phyloP scores from a whole-genome alignment of 2,797 vertebrate species.

The Psittacula echo region DNA sequence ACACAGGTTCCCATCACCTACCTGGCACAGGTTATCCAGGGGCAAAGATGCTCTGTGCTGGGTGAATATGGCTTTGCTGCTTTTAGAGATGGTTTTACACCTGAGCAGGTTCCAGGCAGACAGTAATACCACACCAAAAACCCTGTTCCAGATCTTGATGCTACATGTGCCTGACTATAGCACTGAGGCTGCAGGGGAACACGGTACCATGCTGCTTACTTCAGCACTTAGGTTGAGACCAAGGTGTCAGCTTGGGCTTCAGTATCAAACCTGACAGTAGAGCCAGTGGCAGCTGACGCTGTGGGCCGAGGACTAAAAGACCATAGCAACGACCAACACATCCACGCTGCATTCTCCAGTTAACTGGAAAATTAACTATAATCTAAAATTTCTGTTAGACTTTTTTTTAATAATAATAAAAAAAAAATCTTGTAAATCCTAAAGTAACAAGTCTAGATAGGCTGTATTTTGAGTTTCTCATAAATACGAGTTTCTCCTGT shows the following conservation, averaged over 20 bases:
- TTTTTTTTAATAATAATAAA: not conserved
- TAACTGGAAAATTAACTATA: not conserved
- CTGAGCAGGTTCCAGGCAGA: not conserved
- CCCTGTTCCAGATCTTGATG: not conserved
- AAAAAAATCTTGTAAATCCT: not conserved
- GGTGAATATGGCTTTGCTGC: not conserved
- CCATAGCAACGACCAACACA: not conserved
- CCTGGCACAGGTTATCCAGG: not conserved
- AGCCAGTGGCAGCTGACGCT: not conserved
- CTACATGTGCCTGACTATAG: accelerated
- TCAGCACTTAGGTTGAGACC: not conserved
- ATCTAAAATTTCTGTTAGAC: not conserved
- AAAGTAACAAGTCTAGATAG: not conserved
- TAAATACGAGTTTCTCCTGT: not conserved
- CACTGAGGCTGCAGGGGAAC: not conserved
- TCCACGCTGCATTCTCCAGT: not conserved
- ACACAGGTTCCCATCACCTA: not conserved
- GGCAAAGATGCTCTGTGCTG: not conserved
- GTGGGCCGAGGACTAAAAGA: not conserved
- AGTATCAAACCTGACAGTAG: not conserved
- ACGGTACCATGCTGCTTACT: accelerated
- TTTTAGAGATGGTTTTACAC: not conserved
- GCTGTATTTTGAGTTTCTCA: not conserved
- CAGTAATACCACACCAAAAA: not conserved
- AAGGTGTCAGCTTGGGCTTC: not conserved